Evolutionary conservation across 2,888 invertebrate species (phyloP).

Genomic region (Tenthredo distinguenda): DNA sequence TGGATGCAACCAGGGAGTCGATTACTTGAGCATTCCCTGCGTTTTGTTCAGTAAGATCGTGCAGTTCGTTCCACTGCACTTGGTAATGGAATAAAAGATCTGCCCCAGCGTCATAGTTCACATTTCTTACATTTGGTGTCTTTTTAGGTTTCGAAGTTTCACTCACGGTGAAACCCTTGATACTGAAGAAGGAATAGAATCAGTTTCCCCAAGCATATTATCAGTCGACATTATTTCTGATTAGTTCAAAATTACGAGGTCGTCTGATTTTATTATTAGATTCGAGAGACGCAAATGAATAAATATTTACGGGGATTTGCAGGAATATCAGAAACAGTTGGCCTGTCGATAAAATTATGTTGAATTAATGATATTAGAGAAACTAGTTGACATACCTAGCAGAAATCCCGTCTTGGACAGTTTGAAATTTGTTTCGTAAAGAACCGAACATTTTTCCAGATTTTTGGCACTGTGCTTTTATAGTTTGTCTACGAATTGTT

Average conservation of each 20-base stretch:
- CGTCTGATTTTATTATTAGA: background rate
- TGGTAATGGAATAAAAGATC: constrained; percentile 86
- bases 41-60: constrained; percentile 85
- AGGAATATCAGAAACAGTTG: background rate
- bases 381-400: constrained; percentile 69
- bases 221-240: background rate
- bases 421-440: constrained; percentile 74
- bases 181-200: constrained; percentile 64
- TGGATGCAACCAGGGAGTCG: constrained; percentile 73
- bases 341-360: background rate
- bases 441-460: constrained; percentile 70
- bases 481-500: background rate
- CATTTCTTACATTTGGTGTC: constrained; percentile 63
- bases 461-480: constrained; percentile 15
- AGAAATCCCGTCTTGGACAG: constrained; percentile 76
- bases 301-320: background rate
- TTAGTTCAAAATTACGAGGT: background rate
- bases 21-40: constrained; percentile 81
- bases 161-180: constrained; percentile 70
- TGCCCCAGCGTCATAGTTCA: constrained; percentile 84
- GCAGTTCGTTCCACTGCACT: constrained; percentile 86
- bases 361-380: background rate
- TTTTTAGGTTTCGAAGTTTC: constrained; percentile 67
- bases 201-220: background rate
- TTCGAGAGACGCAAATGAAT: background rate